Evolutionary conservation across 2,888 invertebrate species (phyloP).

Genomic region (Eugnorisma glareosa): DNA sequence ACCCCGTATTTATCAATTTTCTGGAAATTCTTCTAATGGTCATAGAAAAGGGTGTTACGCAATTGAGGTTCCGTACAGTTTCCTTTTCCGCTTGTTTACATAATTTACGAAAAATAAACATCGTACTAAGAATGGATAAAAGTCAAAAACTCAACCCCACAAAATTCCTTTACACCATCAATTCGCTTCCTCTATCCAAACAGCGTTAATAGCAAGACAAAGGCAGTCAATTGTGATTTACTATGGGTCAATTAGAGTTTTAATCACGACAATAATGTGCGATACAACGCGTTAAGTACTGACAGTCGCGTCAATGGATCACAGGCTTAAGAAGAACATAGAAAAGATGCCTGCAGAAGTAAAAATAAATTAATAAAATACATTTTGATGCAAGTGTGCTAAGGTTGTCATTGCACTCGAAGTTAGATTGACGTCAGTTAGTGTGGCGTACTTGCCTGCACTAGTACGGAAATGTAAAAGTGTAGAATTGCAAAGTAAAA

Average conservation of each 20-base stretch:
- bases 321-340: slow-evolving; percentile 71
- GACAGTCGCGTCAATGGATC: slow-evolving; percentile 78
- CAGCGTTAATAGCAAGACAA: slow-evolving; percentile 79
- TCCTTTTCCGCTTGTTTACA: background rate
- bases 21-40: background rate
- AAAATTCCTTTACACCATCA: slow-evolving; percentile 41
- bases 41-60: background rate
- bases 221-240: slow-evolving; percentile 89
- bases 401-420: background rate
- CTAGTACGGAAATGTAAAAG: background rate
- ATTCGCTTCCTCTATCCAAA: slow-evolving; percentile 70
- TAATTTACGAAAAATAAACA: background rate
- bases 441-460: background rate
- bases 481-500: background rate
- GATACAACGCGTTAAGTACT: slow-evolving; percentile 86
- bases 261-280: slow-evolving; percentile 89
- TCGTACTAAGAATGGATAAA: background rate
- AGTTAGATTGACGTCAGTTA: background rate
- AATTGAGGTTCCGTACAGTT: background rate
- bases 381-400: background rate
- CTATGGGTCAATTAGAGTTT: slow-evolving; percentile 89
- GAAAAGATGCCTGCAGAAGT: background rate
- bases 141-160: slow-evolving; percentile 15
- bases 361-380: background rate
- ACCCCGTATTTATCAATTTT: background rate